Evolutionary conservation across 2,888 invertebrate species (phyloP).

Genomic region (Erebia epiphron): DNA sequence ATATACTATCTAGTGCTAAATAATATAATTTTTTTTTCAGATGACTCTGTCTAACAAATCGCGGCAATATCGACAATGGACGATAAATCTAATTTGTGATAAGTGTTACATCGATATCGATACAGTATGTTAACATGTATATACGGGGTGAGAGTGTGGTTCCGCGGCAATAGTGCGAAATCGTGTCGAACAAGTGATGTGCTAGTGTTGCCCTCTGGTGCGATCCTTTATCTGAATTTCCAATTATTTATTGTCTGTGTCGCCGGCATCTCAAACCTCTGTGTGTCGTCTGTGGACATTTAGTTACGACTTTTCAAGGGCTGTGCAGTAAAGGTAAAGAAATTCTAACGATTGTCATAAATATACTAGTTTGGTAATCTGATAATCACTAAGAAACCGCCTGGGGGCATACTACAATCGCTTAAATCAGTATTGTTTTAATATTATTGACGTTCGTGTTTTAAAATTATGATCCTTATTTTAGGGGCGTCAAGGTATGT

Average conservation of each 20-base stretch:
- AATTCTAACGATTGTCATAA: background rate
- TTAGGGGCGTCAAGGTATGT: no score
- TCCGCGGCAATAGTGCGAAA: conserved; percentile 40
- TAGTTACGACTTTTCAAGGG: conserved; percentile 6
- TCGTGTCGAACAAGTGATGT: conserved; percentile 32
- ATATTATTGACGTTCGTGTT: no score
- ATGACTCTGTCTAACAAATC: conserved; percentile 77
- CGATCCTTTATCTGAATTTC: conserved; percentile 21
- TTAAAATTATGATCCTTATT: no score
- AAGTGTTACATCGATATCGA: conserved; percentile 70
- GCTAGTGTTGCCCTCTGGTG: conserved; percentile 35
- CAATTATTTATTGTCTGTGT: conserved; percentile 30
- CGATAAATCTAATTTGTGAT: conserved; percentile 80
- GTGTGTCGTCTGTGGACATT: conserved; percentile 14
- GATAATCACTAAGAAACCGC: no score
- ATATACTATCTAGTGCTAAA: no score
- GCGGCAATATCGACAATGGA: conserved; percentile 75
- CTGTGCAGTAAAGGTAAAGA: background rate
- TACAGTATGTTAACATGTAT: conserved; percentile 48
- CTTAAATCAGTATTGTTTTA: no score
- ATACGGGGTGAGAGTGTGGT: conserved; percentile 43
- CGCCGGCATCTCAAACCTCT: background rate
- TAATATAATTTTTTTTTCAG: no score
- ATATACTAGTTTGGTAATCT: no score
- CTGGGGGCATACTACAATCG: no score